Evolutionary conservation across 1,140 invertebrate species (phyloP).

Genomic region (Cepaea nemoralis): DNA sequence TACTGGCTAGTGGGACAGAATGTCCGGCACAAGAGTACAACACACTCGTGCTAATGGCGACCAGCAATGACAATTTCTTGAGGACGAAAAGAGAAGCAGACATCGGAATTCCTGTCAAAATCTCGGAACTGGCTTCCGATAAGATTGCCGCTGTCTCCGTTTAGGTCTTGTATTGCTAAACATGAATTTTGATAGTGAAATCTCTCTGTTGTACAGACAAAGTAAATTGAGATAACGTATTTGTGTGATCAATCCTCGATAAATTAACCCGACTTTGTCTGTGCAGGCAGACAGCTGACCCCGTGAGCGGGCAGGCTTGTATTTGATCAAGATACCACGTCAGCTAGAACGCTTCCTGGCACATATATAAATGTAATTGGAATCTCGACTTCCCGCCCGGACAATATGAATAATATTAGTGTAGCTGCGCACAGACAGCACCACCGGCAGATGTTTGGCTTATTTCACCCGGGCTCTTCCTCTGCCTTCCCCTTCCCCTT

Average conservation of each 20-base stretch:
- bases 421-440: neutral
- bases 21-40: too few species aligned
- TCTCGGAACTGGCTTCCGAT: too few species aligned
- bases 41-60: too few species aligned
- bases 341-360: neutral
- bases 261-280: neutral
- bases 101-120: too few species aligned
- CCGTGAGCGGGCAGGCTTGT: neutral
- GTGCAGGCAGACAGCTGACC: neutral
- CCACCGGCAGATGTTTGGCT: neutral
- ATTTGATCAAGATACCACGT: constrained; percentile 6
- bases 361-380: constrained; percentile 4
- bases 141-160: neutral
- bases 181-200: neutral
- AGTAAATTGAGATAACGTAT: neutral
- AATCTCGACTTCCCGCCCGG: neutral
- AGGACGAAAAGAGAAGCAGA: too few species aligned
- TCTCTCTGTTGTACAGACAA: neutral
- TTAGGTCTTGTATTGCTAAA: neutral
- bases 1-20: too few species aligned
- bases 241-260: neutral
- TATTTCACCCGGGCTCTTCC: neutral
- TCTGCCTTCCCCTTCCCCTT: too few species aligned
- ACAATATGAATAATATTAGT: neutral
- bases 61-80: too few species aligned